Evolutionary conservation across 1,140 invertebrate species (phyloP).

Genomic region (Tetranychus cinnabarinus): DNA sequence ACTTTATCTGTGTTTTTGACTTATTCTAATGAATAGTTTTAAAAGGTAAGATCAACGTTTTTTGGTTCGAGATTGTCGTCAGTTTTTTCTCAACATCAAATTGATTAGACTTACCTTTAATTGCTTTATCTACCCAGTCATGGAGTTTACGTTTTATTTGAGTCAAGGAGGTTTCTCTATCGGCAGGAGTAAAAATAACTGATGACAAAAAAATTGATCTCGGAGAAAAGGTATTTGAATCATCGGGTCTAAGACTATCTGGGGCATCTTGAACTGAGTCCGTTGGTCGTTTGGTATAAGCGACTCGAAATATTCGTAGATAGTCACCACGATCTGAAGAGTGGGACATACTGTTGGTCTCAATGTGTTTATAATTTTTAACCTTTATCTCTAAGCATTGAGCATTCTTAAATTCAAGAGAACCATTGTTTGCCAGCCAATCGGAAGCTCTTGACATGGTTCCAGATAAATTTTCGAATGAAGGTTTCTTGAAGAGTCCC

Average conservation of each 20-base stretch:
- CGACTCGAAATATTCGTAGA: constrained; percentile 6
- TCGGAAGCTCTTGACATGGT: background rate
- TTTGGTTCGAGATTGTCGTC: too few relatives aligned
- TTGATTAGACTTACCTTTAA: background rate
- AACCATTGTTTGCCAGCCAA: background rate
- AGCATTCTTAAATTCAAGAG: constrained; percentile 5
- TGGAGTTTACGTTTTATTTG: background rate
- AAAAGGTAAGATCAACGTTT: too few relatives aligned
- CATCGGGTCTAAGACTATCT: background rate
- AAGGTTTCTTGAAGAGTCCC: constrained; percentile 6
- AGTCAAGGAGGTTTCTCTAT: background rate
- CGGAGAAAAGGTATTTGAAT: background rate
- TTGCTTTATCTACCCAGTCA: background rate
- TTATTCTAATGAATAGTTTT: too few relatives aligned
- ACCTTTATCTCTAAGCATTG: constrained; percentile 8
- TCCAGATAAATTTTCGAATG: constrained; percentile 3
- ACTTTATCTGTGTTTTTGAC: too few relatives aligned
- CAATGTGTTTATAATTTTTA: background rate
- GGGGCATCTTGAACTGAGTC: background rate
- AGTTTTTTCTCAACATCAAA: too few relatives aligned
- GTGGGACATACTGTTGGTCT: constrained; percentile 4
- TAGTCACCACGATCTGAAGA: constrained; percentile 7
- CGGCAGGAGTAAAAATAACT: background rate
- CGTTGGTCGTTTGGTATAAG: background rate
- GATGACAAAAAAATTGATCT: background rate